Evolutionary conservation across 1,140 invertebrate species (phyloP), one percentile per base, ranked within the genome.

Genomic region (Hylaeus anthracinus): DNA sequence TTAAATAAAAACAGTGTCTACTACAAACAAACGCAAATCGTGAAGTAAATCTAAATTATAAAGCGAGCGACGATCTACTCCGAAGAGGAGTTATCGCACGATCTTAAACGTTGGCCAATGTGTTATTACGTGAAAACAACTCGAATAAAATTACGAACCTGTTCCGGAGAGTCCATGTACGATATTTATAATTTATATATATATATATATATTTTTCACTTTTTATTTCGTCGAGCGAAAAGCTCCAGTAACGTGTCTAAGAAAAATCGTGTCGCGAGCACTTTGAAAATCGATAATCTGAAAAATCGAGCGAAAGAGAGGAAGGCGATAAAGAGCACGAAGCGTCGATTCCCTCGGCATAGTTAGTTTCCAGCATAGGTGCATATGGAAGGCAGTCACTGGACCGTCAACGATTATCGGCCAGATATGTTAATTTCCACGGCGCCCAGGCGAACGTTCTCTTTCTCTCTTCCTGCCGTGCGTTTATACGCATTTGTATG

Each of bases 391-490:
- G 81, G 72, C 78, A 82, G 85, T 75, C 83, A 88, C 87, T 84
- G 81, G 82, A 85, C 82, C 84, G 87, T 89, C 83, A 81, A 79
- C 70, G 89, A 85, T 86, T 92, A 92, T 92, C 90, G 88, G 87
- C 77, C 83, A 89, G 91, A 92, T 92, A 92, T 92, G 91, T 91
- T 92, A 92, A 92, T 92, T 91, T 91, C 79, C 64, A 83, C 80
- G 85, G 89, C 89, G 88, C 88, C 84, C 51, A 37, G 15, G 53
- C 15, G 67, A 41, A 48, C 72, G 6, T 58, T 63, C 63, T 45
- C 51, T 43, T 26, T 58, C 41, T 37, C 71, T 45, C 45, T 65
- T 69, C 58, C 61, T 45, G 10, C 14, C 6, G 43, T 12, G 6
- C 10, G 69, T 48, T 48, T 8, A 8, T 9, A 10, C 61, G 10